Evolutionary conservation across 2,888 invertebrate genomes (phyloP), one percentile per base, ranked within the genome.

Genomic region (Lysandra bellargus): DNA sequence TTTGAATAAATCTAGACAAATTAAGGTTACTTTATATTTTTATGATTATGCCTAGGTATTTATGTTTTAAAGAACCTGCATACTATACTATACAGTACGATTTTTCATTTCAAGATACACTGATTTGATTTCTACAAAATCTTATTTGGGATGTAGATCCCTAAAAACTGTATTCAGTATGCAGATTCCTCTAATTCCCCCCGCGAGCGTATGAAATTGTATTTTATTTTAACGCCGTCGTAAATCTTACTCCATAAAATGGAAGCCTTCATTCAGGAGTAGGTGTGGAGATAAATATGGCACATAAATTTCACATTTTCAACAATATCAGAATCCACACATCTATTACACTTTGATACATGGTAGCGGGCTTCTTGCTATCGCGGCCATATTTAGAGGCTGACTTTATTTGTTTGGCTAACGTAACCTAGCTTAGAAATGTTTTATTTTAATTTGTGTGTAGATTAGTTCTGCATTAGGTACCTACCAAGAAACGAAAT

Each of bases 151-250:
- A 17, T 40, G n/a, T 44, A 60, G 30, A 76, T 33, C 53, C 57
- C 33, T 53, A 75, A 79, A 40, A 40, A 14, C 49, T 64, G 61
- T 44, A 82, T 83, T 82, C 77, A 80, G 81, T 84, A 91, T 90
- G 91, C 90, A 92, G 89, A 91, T 91, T 90, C 90, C 91, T 91
- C 88, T 91, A 92, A 92, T 92, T 91, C 89, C 84, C 86, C 84
- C 83, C 84, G 86, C 85, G 86, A 87, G 87, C 83, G 87, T 87
- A 89, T 89, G 90, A 91, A 92, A 93, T 90, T 92, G 90, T 93
- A 92, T 93, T 92, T 92, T 92, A 91, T 90, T 92, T 91, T 90
- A 91, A 90, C 89, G 87, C 85, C 83, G 84, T 86, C 91, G 90
- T 94, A 93, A 93, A 94, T 94, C 92, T 91, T 85, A 83, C 84